These are phyloP conservation scores for Thecocarcelia acutangulata DNA, from an alignment of 2,888 invertebrate species.

Conservation along the genomic window DNA sequence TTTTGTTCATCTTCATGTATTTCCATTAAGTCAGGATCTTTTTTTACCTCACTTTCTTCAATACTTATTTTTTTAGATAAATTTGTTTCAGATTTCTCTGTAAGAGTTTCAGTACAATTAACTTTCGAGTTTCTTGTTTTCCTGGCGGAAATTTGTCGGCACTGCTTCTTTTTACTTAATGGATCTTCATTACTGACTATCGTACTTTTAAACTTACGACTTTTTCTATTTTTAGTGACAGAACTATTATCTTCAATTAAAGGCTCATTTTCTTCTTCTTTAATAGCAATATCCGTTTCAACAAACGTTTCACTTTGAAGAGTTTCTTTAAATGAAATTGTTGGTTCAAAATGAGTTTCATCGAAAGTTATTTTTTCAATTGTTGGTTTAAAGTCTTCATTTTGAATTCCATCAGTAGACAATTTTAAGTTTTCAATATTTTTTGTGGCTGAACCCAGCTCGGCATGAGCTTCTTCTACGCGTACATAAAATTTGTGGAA, in stretches of 20 bases:
- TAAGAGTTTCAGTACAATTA: neutral
- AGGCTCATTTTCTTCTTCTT: constrained; percentile 31
- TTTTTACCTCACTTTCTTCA: neutral
- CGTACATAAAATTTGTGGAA: constrained; percentile 75
- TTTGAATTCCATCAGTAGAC: neutral
- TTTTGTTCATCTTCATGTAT: constrained; percentile 15
- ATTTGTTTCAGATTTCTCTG: neutral
- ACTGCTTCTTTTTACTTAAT: constrained; percentile 13
- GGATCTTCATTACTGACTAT: constrained; percentile 20
- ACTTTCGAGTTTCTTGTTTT: constrained; percentile 1
- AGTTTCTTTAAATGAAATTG: constrained; percentile 35
- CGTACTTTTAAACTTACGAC: neutral
- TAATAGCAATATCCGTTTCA: constrained; percentile 19
- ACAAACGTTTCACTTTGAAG: neutral
- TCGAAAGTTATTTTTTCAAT: constrained; percentile 38
- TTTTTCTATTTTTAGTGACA: constrained; percentile 11
- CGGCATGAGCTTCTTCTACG: constrained; percentile 71
- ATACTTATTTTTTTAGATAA: neutral
- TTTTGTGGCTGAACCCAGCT: constrained; percentile 5
- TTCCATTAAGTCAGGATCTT: constrained; percentile 13
- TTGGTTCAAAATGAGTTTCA: constrained; percentile 36
- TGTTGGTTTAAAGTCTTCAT: constrained; percentile 34
- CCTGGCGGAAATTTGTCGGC: neutral
- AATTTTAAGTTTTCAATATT: neutral
- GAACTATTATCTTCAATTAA: constrained; percentile 8